phyloP scores from a whole-genome alignment of 2,888 invertebrate genomes.

The Dendrolimus pini region DNA sequence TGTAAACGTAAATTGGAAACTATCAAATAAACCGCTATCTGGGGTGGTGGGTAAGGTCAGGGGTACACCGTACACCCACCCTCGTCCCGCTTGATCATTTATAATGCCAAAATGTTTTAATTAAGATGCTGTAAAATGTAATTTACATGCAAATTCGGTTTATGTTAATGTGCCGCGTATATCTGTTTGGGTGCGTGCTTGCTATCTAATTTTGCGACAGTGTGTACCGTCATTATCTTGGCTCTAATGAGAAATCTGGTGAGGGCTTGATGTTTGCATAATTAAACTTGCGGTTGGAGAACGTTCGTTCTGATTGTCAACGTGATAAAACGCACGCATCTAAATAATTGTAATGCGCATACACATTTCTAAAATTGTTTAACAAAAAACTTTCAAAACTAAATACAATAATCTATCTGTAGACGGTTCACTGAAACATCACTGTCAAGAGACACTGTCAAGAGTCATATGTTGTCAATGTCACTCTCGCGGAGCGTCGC shows the following conservation, averaged over 20 bases:
- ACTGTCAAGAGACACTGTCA: too few relatives aligned
- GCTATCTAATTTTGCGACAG: conserved; percentile 77
- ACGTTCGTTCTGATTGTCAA: conserved; percentile 70
- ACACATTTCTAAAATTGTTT: conserved; percentile 1
- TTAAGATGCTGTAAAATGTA: conserved; percentile 79
- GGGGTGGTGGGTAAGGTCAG: conserved; percentile 51
- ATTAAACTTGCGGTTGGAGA: conserved; percentile 68
- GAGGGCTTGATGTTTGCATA: conserved; percentile 76
- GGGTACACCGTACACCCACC: conserved; percentile 39
- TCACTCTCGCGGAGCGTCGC: too few relatives aligned
- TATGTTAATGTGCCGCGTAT: conserved; percentile 77
- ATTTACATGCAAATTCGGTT: conserved; percentile 79
- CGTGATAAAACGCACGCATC: conserved; percentile 64
- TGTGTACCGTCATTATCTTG: conserved; percentile 76
- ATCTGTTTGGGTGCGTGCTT: conserved; percentile 76
- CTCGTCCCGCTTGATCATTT: conserved; percentile 70
- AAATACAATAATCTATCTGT: too few relatives aligned
- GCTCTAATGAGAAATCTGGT: conserved; percentile 77
- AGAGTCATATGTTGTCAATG: too few relatives aligned
- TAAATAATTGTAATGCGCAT: conserved; percentile 33
- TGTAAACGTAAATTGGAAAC: conserved; percentile 35
- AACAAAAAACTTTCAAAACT: too few relatives aligned
- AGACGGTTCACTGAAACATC: too few relatives aligned
- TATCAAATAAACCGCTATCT: conserved; percentile 51
- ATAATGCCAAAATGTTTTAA: conserved; percentile 79